Conservation (phyloP, 2,113 vertebrate genomes). For the Dasypus novemcinctus region DNA sequence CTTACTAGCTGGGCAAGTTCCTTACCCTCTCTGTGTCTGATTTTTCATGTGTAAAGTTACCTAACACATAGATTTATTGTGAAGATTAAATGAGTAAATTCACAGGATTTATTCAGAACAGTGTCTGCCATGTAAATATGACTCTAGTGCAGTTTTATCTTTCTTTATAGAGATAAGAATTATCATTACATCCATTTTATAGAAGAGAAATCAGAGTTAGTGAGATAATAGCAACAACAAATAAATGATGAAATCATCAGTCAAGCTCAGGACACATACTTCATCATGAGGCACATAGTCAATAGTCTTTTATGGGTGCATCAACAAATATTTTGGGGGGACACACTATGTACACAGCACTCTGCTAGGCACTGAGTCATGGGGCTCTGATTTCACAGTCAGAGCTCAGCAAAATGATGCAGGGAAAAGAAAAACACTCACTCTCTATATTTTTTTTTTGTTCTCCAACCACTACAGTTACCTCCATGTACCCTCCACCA, state of each 20-base stretch:
- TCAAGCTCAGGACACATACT: neutral
- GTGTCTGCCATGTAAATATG: neutral
- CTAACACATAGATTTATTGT: neutral
- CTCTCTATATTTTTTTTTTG: neutral
- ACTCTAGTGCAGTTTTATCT: neutral
- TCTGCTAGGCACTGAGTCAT: neutral
- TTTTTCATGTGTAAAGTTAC: neutral
- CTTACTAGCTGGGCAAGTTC: neutral
- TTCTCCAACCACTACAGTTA: neutral
- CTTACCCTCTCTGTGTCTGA: neutral
- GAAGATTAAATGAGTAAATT: slow-evolving; percentile 17
- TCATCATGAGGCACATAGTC: neutral
- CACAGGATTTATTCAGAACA: neutral
- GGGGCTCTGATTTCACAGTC: neutral
- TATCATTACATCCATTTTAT: neutral
- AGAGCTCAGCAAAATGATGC: neutral
- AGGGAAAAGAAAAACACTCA: neutral
- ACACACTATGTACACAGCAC: neutral
- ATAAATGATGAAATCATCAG: neutral
- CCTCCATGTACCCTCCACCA: neutral
- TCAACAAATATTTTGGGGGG: neutral
- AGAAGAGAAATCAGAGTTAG: neutral
- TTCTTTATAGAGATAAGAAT: neutral
- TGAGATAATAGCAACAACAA: neutral
- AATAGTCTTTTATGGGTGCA: neutral